Evolutionary conservation across 35 echinoderm and acorn worm species (phyloP).

Genomic region (Acanthaster planci): DNA sequence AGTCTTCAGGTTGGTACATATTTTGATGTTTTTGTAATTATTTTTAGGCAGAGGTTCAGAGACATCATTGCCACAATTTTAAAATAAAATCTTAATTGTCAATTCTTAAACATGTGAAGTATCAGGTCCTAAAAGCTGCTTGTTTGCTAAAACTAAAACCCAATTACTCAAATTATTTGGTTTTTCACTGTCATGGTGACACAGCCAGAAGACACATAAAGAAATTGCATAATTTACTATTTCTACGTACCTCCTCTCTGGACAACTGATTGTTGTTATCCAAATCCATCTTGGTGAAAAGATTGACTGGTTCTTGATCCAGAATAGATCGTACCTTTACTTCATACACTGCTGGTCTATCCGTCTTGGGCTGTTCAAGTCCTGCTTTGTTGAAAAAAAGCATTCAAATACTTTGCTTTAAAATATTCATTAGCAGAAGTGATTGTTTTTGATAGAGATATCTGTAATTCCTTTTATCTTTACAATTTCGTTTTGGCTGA

Average conservation of each 20-base stretch:
- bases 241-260: neutral
- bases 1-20: too few species aligned
- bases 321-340: neutral
- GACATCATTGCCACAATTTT: too few species aligned
- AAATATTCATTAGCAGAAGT: too few species aligned
- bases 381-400: neutral
- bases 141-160: neutral
- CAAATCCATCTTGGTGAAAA: neutral
- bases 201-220: neutral
- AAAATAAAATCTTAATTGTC: neutral
- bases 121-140: neutral
- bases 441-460: too few species aligned
- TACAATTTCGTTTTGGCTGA: too few species aligned
- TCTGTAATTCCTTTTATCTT: too few species aligned
- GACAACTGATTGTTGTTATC: neutral
- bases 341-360: neutral
- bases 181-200: neutral
- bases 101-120: neutral
- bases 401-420: too few species aligned
- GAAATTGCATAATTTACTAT: neutral
- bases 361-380: constrained; percentile 2
- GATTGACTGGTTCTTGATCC: neutral
- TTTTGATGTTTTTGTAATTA: too few species aligned
- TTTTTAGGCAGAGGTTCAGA: too few species aligned
- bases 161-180: neutral